These are phyloP conservation scores for Sardinella longiceps DNA, from an alignment of 2,797 vertebrate species.

Conservation along the genomic window DNA sequence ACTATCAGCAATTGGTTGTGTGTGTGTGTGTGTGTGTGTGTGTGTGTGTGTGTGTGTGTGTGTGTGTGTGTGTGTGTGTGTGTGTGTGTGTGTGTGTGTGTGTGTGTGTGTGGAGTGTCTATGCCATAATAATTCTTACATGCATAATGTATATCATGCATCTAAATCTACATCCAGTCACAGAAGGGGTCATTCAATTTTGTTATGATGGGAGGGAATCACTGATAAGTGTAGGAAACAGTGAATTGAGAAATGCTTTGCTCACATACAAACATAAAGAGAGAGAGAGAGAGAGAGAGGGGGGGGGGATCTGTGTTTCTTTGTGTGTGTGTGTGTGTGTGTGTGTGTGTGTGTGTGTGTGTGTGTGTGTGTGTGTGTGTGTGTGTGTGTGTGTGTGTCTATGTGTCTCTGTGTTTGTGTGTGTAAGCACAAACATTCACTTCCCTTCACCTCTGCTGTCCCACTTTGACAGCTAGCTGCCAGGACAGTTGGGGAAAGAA, in stretches of 20 bases:
- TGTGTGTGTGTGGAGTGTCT: not conserved
- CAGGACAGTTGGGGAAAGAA: not conserved
- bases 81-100: constrained; percentile 4
- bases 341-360: not conserved
- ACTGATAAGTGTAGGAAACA: not conserved
- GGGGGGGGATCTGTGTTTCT: too few relatives aligned
- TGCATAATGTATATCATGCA: too few relatives aligned
- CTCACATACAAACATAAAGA: too few relatives aligned
- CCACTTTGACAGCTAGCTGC: not conserved
- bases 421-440: constrained; percentile 8
- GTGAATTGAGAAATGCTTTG: too few relatives aligned
- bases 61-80: not conserved
- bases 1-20: not conserved
- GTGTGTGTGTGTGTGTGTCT: too few relatives aligned
- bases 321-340: too few relatives aligned
- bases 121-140: too few relatives aligned
- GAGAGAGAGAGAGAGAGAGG: too few relatives aligned
- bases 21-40: not conserved
- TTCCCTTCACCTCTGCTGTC: constrained; percentile 20
- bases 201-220: not conserved
- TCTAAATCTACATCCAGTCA: too few relatives aligned
- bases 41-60: not conserved
- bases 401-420: not conserved
- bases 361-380: too few relatives aligned
- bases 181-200: not conserved